These are phyloP conservation scores for Capricornis sumatraensis DNA, from an alignment of 2,113 vertebrate species.

Conservation along the genomic window DNA sequence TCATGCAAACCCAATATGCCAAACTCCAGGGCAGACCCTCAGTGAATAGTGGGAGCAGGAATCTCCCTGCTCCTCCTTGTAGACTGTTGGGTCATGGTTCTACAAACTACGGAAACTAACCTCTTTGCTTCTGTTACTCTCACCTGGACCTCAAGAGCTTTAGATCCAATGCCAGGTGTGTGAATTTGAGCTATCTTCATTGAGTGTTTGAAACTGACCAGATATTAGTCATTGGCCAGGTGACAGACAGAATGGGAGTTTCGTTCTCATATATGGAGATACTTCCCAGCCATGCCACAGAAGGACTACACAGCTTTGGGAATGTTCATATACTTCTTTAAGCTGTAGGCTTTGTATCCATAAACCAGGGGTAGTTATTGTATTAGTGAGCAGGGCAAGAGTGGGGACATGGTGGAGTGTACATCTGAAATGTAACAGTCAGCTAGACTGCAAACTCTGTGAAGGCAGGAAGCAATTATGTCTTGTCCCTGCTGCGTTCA, in stretches of 20 bases:
- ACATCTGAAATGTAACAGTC: neutral
- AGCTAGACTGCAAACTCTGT: neutral
- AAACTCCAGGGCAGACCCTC: neutral
- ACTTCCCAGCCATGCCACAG: neutral
- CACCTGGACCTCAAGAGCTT: neutral
- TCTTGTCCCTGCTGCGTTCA: neutral
- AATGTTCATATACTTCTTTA: neutral
- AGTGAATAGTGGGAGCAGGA: accelerated
- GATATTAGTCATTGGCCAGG: neutral
- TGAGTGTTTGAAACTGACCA: neutral
- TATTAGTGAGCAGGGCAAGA: neutral
- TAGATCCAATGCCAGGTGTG: neutral
- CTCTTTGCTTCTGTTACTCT: neutral
- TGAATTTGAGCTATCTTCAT: neutral
- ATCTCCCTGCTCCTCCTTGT: neutral
- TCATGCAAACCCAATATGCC: neutral
- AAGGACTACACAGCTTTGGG: neutral
- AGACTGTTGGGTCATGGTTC: neutral
- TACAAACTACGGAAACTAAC: neutral
- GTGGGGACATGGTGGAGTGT: accelerated
- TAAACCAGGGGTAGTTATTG: neutral
- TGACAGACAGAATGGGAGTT: neutral
- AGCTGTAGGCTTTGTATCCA: neutral
- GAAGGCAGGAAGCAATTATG: neutral
- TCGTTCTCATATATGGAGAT: neutral